Base-by-base conservation (phyloP, 1,140 invertebrate species). In the Meloidogyne exigua region DNA sequence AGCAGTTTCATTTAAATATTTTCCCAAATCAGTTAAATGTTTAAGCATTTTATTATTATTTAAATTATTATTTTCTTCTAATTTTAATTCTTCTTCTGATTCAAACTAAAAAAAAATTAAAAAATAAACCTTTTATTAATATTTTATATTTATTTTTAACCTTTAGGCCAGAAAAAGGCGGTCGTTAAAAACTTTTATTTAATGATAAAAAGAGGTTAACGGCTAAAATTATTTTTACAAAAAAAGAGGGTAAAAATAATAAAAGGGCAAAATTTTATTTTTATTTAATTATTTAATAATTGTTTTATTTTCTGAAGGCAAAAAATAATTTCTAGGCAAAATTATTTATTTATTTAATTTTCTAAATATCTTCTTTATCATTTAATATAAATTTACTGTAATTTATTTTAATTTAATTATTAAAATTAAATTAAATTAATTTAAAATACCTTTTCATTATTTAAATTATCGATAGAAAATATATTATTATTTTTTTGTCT, bases 11-110 rank as follows among this genome's bases (percentile, higher is more conserved):
- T n/a, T 57, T 57, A 57, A 57, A 57, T n/a, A 57, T 57, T 7
- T 57, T 57, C 49, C 18, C 49, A 57, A 57, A 57, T 57, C 49
- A 57, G 18, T n/a, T n/a, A 57, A 57, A 57, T 57, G 49, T 57
- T 12, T n/a, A n/a, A 57, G 5, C 49, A 57, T 57, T 57, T 57
- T 57, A 57, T 57, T 57, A n/a, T 18, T n/a, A 57, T n/a, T n/a
- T n/a, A n/a, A n/a, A n/a, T 57, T 57, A 57, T 57, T 57, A n/a
- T 57, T n/a, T 57, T 57, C 49, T 57, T 57, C n/a, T 57, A n/a
- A 13, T 18, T 49, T 15, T 49, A 49, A 57, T 57, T 57, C 49
- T 57, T 39, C 9, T 9, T 4, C 10, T 39, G 9, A n/a, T n/a
- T n/a, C 7, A 57, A 9, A n/a, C 49, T 57, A n/a, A 57, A 57